These are phyloP conservation scores for Mormyrops attenuatus DNA, from an alignment of 2,797 vertebrate genomes.

Conservation along the genomic window DNA sequence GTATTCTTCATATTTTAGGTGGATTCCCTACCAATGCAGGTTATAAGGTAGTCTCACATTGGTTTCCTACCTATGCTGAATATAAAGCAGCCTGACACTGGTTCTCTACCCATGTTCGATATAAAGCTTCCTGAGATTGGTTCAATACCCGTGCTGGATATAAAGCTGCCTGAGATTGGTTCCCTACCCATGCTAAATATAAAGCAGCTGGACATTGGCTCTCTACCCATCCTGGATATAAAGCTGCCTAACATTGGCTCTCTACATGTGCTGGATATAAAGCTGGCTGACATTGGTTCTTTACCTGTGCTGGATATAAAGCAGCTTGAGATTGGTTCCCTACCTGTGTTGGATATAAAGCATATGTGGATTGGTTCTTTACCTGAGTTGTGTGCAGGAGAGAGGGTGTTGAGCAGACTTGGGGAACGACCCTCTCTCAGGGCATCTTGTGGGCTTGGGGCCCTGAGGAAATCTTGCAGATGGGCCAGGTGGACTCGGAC, in stretches of 20 bases:
- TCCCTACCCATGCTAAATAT: neutral
- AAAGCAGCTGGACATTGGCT: neutral
- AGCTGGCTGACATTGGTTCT: neutral
- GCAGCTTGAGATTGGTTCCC: neutral
- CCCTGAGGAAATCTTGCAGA: constrained; percentile 65
- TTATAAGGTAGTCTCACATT: neutral
- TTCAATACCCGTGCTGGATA: neutral
- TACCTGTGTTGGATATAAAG: neutral
- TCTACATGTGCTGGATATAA: neutral
- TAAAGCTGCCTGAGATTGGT: neutral
- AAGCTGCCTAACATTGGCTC: neutral
- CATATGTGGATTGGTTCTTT: neutral
- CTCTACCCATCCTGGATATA: neutral
- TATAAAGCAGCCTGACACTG: neutral
- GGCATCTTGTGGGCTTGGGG: constrained; percentile 61
- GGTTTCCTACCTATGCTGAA: too few relatives aligned
- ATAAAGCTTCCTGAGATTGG: too few relatives aligned
- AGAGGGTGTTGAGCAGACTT: constrained; percentile 62
- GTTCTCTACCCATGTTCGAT: too few relatives aligned
- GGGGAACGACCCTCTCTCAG: constrained; percentile 68
- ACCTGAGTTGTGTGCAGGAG: constrained; percentile 52
- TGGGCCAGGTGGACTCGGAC: constrained; percentile 64
- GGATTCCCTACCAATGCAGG: neutral
- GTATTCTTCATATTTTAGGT: neutral
- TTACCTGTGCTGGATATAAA: neutral